Percentiles rank a stretch among this genome's conserved stretches.
Evolutionary conservation across 2,797 vertebrate genomes (phyloP).

Genomic region (Psittacula derbiana): DNA sequence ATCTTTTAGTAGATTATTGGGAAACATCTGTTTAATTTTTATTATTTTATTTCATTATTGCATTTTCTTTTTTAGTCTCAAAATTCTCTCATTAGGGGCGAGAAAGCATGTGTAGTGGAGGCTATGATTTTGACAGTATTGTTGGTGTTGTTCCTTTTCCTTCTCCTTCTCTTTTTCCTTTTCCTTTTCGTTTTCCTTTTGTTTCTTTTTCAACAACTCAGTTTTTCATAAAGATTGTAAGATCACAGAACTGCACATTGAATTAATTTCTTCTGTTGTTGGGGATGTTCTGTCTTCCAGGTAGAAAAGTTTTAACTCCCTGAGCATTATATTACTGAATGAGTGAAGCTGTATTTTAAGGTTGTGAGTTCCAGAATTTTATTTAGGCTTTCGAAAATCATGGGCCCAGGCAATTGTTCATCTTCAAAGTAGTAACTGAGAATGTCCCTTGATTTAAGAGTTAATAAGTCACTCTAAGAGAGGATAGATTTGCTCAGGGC

Average conservation of each 20-base stretch:
- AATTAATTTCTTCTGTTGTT: background rate
- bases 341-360: background rate
- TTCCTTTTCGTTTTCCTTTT: too few relatives aligned
- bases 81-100: background rate
- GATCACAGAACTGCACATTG: background rate
- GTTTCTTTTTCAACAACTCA: background rate
- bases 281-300: background rate
- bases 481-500: constrained; percentile 11
- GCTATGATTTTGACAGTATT: background rate
- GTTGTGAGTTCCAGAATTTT: background rate
- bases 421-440: background rate
- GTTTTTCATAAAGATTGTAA: background rate
- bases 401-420: background rate
- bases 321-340: background rate
- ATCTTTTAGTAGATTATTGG: constrained; percentile 6
- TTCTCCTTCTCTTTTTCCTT: background rate
- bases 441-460: background rate
- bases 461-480: background rate
- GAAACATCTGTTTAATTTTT: constrained; percentile 23
- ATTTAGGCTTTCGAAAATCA: background rate
- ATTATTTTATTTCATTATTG: background rate
- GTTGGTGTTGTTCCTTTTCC: background rate
- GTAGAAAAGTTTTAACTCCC: background rate
- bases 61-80: background rate
- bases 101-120: background rate